Percentiles rank a stretch among this genome's conserved stretches.
These are phyloP conservation scores for Falco cherrug DNA, from an alignment of 2,797 vertebrate species.

Conservation along the genomic window DNA sequence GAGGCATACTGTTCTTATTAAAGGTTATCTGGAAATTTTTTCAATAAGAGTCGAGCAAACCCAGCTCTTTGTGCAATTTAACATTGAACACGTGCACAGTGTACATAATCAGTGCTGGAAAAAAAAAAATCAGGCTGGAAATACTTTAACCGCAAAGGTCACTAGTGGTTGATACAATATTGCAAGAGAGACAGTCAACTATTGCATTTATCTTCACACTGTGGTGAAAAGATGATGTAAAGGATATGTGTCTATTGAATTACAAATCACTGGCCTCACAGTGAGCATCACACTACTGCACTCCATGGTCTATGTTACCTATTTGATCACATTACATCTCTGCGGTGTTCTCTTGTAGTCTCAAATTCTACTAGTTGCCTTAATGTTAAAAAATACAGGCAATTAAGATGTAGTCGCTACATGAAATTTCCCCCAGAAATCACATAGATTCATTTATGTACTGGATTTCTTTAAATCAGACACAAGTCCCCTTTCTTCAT, in stretches of 20 bases:
- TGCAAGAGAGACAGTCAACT: background rate
- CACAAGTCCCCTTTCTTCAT: background rate
- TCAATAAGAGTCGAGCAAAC: background rate
- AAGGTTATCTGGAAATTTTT: background rate
- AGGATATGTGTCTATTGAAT: background rate
- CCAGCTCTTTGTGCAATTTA: background rate
- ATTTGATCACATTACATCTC: too few relatives aligned
- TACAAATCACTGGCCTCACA: accelerated
- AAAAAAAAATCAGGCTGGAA: background rate
- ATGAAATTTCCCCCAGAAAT: background rate
- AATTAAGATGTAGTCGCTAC: background rate
- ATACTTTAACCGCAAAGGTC: background rate
- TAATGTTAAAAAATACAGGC: background rate
- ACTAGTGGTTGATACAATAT: background rate
- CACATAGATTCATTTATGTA: background rate
- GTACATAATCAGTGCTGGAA: background rate
- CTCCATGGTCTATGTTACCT: accelerated
- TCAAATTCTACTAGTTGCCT: background rate
- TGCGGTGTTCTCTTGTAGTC: background rate
- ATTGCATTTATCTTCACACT: accelerated
- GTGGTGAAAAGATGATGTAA: background rate
- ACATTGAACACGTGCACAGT: accelerated
- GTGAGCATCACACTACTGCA: accelerated
- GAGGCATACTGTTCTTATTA: background rate
- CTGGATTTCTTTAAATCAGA: background rate